Conservation (phyloP, 2,113 vertebrate genomes). For the Nesospiza acunhae region DNA sequence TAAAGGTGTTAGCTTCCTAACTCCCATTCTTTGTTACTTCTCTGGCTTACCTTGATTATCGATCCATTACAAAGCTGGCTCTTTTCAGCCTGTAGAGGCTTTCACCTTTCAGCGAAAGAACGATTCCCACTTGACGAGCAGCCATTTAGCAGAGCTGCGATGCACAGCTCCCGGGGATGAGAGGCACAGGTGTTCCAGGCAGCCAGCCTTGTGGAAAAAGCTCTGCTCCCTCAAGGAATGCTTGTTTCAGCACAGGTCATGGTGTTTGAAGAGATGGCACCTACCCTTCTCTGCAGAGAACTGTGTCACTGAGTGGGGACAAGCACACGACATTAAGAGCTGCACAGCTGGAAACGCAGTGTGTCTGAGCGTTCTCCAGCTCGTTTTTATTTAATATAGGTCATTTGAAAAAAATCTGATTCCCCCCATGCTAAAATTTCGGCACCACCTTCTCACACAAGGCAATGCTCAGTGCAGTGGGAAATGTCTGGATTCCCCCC, state of each 20-base stretch:
- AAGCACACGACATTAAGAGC: background rate
- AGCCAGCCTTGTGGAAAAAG: background rate
- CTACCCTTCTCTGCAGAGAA: background rate
- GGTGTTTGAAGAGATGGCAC: background rate
- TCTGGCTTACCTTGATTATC: background rate
- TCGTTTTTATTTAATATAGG: background rate
- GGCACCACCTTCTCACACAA: background rate
- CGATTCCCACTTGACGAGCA: background rate
- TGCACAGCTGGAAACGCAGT: background rate
- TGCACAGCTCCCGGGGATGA: rapidly evolving
- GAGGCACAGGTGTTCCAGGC: background rate
- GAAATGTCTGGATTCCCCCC: background rate
- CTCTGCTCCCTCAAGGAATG: background rate
- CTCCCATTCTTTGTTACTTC: background rate
- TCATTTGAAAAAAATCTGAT: rapidly evolving
- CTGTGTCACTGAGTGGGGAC: background rate
- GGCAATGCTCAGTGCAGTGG: background rate
- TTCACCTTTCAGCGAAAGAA: background rate
- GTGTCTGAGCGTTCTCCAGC: background rate
- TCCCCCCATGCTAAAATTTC: background rate
- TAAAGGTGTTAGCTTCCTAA: background rate
- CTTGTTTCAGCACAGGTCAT: background rate
- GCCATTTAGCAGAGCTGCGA: background rate
- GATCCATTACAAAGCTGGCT: background rate
- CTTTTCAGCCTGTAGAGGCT: background rate